Evolutionary conservation across 1,140 invertebrate genomes (phyloP).

Genomic region (Magallana gigas): DNA sequence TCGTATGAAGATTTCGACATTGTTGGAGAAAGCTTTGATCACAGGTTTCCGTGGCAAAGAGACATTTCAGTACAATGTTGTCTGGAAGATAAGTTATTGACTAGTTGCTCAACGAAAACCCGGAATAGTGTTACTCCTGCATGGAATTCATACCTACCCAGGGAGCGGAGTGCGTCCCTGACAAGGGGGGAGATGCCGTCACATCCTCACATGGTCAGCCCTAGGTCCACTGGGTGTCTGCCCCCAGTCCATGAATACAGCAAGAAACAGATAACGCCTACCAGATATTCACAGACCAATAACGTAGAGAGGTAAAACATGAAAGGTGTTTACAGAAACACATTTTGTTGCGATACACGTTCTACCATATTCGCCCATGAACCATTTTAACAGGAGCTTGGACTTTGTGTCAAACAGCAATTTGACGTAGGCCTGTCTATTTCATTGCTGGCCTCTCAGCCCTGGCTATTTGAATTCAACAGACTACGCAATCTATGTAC

Average conservation of each 20-base stretch:
- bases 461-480: too few relatives aligned
- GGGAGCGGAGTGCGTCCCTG: neutral
- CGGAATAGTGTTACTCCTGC: neutral
- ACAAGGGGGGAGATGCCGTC: neutral
- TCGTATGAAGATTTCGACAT: slow-evolving; percentile 68
- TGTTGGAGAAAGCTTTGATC: slow-evolving; percentile 72
- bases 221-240: neutral
- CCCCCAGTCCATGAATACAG: neutral
- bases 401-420: too few relatives aligned
- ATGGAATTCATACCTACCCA: neutral
- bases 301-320: neutral
- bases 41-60: slow-evolving; percentile 77
- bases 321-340: too few relatives aligned
- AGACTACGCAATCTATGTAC: too few relatives aligned
- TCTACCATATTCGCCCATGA: too few relatives aligned
- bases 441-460: too few relatives aligned
- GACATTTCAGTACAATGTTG: slow-evolving; percentile 77
- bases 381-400: too few relatives aligned
- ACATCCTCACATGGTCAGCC: neutral
- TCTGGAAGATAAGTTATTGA: neutral
- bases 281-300: neutral
- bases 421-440: too few relatives aligned
- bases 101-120: neutral
- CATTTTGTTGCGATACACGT: too few relatives aligned
- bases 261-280: neutral